phyloP scores from a whole-genome alignment of 2,888 invertebrate species.

The Strigamia crassipes region DNA sequence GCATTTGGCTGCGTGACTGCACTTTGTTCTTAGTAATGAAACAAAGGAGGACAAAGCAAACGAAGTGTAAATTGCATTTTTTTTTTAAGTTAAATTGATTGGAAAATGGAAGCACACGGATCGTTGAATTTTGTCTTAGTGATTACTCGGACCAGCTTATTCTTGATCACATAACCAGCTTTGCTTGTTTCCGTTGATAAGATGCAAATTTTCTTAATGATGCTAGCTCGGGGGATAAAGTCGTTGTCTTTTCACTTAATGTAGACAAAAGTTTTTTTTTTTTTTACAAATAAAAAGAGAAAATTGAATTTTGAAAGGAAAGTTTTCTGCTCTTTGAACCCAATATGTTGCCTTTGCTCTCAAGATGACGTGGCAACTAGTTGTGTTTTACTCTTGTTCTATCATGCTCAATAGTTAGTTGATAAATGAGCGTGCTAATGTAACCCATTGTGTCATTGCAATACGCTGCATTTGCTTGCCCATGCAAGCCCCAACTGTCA shows the following conservation, averaged over 20 bases:
- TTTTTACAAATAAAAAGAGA: neutral
- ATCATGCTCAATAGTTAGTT: conserved; percentile 40
- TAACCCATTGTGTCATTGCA: conserved; percentile 39
- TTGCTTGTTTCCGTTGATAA: conserved; percentile 42
- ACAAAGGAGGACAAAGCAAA: conserved; percentile 42
- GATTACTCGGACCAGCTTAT: conserved; percentile 39
- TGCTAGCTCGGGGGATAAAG: conserved; percentile 31
- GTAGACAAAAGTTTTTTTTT: conserved; percentile 7
- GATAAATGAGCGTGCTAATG: conserved; percentile 42
- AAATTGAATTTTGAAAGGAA: conserved; percentile 8
- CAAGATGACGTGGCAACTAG: neutral
- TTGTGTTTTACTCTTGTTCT: conserved; percentile 8
- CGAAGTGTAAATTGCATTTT: conserved; percentile 28
- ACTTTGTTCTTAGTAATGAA: conserved; percentile 39
- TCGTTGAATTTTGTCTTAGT: conserved; percentile 25
- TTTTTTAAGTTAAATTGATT: conserved; percentile 38
- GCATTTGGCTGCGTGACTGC: conserved; percentile 37
- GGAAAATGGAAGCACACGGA: conserved; percentile 38
- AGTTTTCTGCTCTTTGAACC: neutral
- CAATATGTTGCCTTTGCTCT: neutral
- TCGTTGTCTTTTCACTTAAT: conserved; percentile 28
- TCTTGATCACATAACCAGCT: conserved; percentile 42
- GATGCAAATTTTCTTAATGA: conserved; percentile 42
- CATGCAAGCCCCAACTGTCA: conserved; percentile 38
- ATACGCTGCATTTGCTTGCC: conserved; percentile 42